A percentile compares a stretch with the other conserved stretches of the same genome.
phyloP scores from a whole-genome alignment of 2,113 vertebrate species.

The Mixornis gularis region DNA sequence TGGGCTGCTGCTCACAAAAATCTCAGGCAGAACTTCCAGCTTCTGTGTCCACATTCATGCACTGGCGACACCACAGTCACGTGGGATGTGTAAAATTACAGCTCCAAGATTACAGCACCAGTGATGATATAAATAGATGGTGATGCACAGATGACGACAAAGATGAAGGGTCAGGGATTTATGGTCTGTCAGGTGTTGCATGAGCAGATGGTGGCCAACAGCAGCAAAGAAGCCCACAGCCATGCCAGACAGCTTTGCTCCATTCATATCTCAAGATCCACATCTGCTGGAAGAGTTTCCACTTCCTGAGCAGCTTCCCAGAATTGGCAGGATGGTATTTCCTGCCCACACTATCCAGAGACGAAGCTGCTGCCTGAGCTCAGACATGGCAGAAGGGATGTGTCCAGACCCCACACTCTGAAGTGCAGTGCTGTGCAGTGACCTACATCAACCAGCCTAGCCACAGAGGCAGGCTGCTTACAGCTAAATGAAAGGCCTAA shows the following conservation, averaged over 20 bases:
- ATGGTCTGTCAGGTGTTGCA: neutral
- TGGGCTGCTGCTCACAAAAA: neutral
- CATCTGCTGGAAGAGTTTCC: neutral
- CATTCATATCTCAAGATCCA: neutral
- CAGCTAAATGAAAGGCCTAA: slow-evolving; percentile 35
- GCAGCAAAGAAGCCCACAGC: neutral
- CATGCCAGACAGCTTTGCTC: neutral
- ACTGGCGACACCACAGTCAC: neutral
- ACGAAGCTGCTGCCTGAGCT: neutral
- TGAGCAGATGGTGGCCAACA: neutral
- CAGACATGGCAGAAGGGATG: rapidly evolving
- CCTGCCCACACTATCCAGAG: neutral
- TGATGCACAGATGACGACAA: neutral
- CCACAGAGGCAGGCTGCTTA: neutral
- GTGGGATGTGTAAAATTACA: neutral
- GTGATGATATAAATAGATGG: neutral
- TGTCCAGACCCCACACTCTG: rapidly evolving
- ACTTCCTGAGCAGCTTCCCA: neutral
- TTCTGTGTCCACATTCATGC: neutral
- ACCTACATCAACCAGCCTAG: slow-evolving; percentile 1
- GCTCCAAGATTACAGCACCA: neutral
- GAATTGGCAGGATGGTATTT: neutral
- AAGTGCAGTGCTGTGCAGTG: neutral
- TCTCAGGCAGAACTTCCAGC: neutral
- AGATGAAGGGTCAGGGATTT: neutral